These are phyloP conservation scores for Gopherus evgoodei DNA, from an alignment of 2,113 vertebrate genomes.

Conservation along the genomic window DNA sequence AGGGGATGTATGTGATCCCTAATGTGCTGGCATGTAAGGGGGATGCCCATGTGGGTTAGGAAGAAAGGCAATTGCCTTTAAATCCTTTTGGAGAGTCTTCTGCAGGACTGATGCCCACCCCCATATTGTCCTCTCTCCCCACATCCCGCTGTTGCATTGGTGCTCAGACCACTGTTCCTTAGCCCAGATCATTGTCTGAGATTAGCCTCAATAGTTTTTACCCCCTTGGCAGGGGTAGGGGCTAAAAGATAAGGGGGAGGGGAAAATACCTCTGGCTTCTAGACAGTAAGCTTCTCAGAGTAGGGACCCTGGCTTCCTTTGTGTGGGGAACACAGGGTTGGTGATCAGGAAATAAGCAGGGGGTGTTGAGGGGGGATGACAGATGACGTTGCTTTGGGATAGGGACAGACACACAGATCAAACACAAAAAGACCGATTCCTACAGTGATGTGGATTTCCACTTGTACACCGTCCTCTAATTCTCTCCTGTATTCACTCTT, in stretches of 20 bases:
- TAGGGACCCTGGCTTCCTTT: not conserved
- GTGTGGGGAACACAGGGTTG: not conserved
- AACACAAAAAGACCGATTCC: not conserved
- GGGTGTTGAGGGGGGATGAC: not conserved
- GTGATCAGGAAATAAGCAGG: not conserved
- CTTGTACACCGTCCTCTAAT: not conserved
- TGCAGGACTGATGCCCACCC: not conserved
- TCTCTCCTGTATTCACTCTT: not conserved
- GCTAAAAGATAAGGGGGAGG: not conserved
- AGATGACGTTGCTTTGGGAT: not conserved
- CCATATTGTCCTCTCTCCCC: not conserved
- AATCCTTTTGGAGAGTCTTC: not conserved
- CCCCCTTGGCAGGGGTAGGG: accelerated
- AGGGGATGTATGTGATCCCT: not conserved
- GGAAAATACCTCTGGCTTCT: not conserved
- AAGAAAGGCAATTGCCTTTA: not conserved
- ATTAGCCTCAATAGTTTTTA: not conserved
- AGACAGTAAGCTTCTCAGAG: not conserved
- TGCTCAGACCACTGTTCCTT: not conserved
- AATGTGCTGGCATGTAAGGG: not conserved
- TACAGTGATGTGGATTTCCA: not conserved
- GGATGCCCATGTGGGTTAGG: not conserved
- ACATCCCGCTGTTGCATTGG: not conserved
- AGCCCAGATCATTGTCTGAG: not conserved
- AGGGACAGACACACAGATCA: not conserved